Evolutionary conservation across 2,888 invertebrate species (phyloP).

Genomic region (Junonia oenone): DNA sequence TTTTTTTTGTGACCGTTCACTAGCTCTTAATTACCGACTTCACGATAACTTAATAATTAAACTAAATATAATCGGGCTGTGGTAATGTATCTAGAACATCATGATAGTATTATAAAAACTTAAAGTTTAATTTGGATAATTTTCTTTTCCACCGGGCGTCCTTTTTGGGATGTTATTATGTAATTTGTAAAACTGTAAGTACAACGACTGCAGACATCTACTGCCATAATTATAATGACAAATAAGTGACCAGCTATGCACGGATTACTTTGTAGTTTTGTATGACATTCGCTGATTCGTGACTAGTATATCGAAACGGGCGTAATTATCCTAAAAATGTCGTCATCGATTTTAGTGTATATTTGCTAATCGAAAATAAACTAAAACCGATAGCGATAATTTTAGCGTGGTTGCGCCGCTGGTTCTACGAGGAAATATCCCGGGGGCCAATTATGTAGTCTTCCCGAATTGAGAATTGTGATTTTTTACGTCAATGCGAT

Average conservation of each 20-base stretch:
- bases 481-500: conserved; percentile 25
- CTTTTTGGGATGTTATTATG: conserved; percentile 32
- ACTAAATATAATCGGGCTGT: conserved; percentile 28
- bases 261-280: conserved; percentile 22
- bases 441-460: conserved; percentile 59
- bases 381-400: too few relatives aligned
- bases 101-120: conserved; percentile 13
- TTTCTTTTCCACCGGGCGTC: conserved; percentile 15
- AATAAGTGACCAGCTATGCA: conserved; percentile 21
- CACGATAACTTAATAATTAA: conserved; percentile 3
- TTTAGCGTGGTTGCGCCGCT: too few relatives aligned
- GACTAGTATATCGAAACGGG: conserved; percentile 7
- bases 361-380: too few relatives aligned
- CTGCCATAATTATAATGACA: conserved; percentile 38
- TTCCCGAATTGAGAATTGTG: conserved; percentile 44
- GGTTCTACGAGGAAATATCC: conserved; percentile 34
- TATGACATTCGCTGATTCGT: conserved; percentile 16
- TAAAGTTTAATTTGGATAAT: conserved; percentile 22
- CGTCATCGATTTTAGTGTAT: too few relatives aligned
- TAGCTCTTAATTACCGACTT: conserved; percentile 18
- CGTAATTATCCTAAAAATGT: too few relatives aligned
- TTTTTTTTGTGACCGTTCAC: background rate
- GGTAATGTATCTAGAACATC: conserved; percentile 25
- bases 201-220: conserved; percentile 42
- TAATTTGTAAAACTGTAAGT: conserved; percentile 36